phyloP scores from a whole-genome alignment of 2,113 vertebrate genomes.

The Eupsittula cactorum region DNA sequence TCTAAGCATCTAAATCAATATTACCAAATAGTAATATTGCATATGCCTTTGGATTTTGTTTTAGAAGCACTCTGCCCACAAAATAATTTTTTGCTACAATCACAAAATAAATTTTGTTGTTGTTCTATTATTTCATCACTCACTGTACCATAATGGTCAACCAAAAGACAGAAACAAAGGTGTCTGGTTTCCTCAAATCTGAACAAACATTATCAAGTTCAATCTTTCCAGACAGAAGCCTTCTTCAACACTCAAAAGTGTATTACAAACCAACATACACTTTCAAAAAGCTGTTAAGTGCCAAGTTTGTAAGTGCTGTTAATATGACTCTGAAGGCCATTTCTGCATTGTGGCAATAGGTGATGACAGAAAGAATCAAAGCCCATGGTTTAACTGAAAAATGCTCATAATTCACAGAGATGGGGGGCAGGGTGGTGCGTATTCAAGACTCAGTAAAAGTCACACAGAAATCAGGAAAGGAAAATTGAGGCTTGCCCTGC shows the following conservation, averaged over 20 bases:
- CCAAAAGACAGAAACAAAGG: neutral
- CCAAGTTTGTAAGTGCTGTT: neutral
- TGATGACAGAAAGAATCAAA: neutral
- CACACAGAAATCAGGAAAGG: neutral
- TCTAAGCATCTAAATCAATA: neutral
- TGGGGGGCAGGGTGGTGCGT: too few species aligned
- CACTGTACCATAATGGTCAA: neutral
- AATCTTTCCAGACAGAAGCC: neutral
- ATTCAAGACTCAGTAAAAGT: neutral
- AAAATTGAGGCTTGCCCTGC: neutral
- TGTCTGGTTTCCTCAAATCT: neutral
- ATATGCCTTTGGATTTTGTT: neutral
- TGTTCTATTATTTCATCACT: neutral
- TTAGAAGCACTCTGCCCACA: neutral
- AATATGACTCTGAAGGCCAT: neutral
- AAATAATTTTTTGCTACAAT: neutral
- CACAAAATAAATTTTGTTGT: neutral
- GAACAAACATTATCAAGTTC: neutral
- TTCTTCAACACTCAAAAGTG: neutral
- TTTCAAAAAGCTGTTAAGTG: neutral
- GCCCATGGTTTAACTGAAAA: neutral
- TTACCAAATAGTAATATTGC: neutral
- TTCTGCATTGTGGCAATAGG: neutral
- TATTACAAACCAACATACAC: accelerated
- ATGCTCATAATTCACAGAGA: neutral